phyloP scores from a whole-genome alignment of 2,113 vertebrate species.

The Xenus cinereus region DNA sequence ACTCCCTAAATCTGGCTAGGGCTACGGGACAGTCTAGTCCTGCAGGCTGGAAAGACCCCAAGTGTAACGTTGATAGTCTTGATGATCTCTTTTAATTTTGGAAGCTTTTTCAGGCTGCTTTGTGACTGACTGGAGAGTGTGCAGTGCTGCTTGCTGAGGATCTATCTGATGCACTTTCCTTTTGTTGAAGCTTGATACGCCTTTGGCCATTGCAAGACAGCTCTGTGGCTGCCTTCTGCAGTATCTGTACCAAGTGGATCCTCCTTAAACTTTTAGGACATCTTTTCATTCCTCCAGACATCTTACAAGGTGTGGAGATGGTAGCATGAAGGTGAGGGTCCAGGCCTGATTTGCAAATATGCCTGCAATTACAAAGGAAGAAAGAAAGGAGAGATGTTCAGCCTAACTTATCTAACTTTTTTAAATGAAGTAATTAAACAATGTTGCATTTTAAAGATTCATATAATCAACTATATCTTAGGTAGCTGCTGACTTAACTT shows the following conservation, averaged over 20 bases:
- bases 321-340: slow-evolving; percentile 17
- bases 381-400: background rate
- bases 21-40: background rate
- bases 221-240: slow-evolving; percentile 53
- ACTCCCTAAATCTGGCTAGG: background rate
- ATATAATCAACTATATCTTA: background rate
- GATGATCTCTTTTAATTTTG: background rate
- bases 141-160: slow-evolving; percentile 6
- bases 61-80: background rate
- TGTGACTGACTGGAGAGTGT: background rate
- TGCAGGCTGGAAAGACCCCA: background rate
- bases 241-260: background rate
- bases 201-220: slow-evolving; percentile 41
- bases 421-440: background rate
- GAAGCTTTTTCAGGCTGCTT: slow-evolving; percentile 1
- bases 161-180: slow-evolving; percentile 10
- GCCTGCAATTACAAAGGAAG: background rate
- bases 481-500: background rate
- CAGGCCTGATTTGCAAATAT: background rate
- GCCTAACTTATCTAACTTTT: background rate
- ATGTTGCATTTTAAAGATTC: background rate
- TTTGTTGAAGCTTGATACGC: slow-evolving; percentile 19
- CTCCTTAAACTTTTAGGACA: slow-evolving; percentile 14
- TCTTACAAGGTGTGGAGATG: slow-evolving; percentile 33
- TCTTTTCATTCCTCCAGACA: slow-evolving; percentile 30